These are phyloP conservation scores for Malurus melanocephalus DNA, from an alignment of 2,113 vertebrate genomes.

Conservation along the genomic window DNA sequence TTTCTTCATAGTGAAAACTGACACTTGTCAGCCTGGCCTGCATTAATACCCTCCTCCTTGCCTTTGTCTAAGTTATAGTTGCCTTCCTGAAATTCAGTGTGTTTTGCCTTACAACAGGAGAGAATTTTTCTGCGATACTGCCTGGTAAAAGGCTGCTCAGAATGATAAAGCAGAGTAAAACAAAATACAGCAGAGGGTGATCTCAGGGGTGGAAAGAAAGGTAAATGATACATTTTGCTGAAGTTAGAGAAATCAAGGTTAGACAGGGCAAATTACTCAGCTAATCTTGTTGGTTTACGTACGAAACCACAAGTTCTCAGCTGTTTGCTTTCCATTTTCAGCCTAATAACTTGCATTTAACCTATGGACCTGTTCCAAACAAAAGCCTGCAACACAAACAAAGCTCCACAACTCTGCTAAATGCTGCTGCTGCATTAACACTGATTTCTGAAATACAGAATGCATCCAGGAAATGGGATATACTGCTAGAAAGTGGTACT, in stretches of 20 bases:
- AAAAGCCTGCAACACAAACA: not conserved
- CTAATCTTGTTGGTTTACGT: not conserved
- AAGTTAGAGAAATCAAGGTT: not conserved
- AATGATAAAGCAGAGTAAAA: not conserved
- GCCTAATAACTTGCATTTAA: not conserved
- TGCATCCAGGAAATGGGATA: rapidly evolving
- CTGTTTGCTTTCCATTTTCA: not conserved
- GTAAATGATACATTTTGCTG: not conserved
- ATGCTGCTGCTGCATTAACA: not conserved
- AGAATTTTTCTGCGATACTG: not conserved
- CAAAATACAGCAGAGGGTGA: not conserved
- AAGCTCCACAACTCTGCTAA: not conserved
- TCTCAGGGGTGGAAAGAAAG: not conserved
- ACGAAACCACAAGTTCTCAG: not conserved
- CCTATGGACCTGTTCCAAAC: not conserved
- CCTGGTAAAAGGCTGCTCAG: not conserved
- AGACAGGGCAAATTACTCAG: not conserved
- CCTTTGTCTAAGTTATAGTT: not conserved
- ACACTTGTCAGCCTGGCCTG: not conserved
- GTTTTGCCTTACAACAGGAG: not conserved
- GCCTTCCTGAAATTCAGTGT: not conserved
- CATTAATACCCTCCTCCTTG: not conserved
- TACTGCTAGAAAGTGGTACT: not conserved
- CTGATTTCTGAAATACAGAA: not conserved
- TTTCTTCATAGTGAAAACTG: not conserved